Evolutionary conservation across 2,113 vertebrate species (phyloP).

Genomic region (Pedionomus torquatus): DNA sequence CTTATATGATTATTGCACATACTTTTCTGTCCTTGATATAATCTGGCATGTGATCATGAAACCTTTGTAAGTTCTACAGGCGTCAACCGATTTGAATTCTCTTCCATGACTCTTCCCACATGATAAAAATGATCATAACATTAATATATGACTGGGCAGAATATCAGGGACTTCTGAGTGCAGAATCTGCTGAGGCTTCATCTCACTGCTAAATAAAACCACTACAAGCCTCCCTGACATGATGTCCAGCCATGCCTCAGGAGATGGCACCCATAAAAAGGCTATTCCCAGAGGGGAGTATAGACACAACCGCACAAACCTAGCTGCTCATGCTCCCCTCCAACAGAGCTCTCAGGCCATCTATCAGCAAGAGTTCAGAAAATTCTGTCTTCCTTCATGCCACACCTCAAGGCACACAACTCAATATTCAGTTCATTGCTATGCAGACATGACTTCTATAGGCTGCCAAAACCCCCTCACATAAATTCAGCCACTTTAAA

Average conservation of each 20-base stretch:
- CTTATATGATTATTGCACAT: not conserved
- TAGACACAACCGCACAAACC: rapidly evolving
- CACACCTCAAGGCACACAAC: not conserved
- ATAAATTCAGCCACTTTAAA: not conserved
- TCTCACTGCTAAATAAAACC: not conserved
- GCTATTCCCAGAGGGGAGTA: not conserved
- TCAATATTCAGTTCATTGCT: not conserved
- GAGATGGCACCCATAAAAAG: not conserved
- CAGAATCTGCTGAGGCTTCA: not conserved
- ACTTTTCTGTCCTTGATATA: not conserved
- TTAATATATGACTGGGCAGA: not conserved
- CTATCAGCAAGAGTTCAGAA: not conserved
- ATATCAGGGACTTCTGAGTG: not conserved
- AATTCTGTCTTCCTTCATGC: not conserved
- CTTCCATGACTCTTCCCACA: not conserved
- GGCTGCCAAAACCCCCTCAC: rapidly evolving
- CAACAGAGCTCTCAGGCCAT: not conserved
- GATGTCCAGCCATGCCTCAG: not conserved
- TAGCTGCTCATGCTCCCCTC: not conserved
- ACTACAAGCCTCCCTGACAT: rapidly evolving
- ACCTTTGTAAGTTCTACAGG: not conserved
- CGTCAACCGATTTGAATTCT: not conserved
- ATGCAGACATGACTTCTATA: not conserved
- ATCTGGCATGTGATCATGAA: not conserved
- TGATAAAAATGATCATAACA: not conserved